Evolutionary conservation across 2,797 vertebrate species (phyloP), one percentile per base, ranked within the genome.

Genomic region (Phalloptychus januarius): DNA sequence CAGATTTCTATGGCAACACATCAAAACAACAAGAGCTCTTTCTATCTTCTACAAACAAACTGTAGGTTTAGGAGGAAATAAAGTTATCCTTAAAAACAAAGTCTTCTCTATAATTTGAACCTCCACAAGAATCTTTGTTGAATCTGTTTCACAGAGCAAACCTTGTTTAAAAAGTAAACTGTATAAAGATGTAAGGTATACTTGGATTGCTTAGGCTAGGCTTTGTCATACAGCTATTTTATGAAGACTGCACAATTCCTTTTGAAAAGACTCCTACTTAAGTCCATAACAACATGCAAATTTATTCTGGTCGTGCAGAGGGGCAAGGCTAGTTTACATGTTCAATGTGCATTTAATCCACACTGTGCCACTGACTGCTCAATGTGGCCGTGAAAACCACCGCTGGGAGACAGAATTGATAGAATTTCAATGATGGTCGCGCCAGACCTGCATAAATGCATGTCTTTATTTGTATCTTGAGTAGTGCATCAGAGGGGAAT

Each of bases 351-450:
- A 73, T 73, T 85, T 79, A 79, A 76, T 79, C 72, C 40, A 48
- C 52, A 70, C 2, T 10, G 74, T 72, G 44, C 42, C 28, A 46
- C 72, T 7, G 33, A 73, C 71, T 46, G 61, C 71, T 80, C 75
- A 46, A 70, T 28, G 54, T 38, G 65, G 42, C 58, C 70, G 52
- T 75, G 46, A 78, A 83, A 54, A 77, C 25, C 71, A 63, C 63
- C 46, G 56, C 50, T n/a, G 75, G 48, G 77, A 58, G 48, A 54
- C 5, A 42, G 33, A 67, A 82, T 45, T 84, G 80, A 85, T 69
- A 86, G 85, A 88, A 92, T 91, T 84, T 85, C 83, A 87, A 87
- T 85, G 80, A 86, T 61, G 76, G 80, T 79, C 79, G 63, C 33
- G 69, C 79, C 61, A 71, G 74, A 74, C 45, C 58, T 85, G 83